These are phyloP conservation scores for Leptinotarsa juncta DNA, from an alignment of 2,888 invertebrate species.

Conservation along the genomic window DNA sequence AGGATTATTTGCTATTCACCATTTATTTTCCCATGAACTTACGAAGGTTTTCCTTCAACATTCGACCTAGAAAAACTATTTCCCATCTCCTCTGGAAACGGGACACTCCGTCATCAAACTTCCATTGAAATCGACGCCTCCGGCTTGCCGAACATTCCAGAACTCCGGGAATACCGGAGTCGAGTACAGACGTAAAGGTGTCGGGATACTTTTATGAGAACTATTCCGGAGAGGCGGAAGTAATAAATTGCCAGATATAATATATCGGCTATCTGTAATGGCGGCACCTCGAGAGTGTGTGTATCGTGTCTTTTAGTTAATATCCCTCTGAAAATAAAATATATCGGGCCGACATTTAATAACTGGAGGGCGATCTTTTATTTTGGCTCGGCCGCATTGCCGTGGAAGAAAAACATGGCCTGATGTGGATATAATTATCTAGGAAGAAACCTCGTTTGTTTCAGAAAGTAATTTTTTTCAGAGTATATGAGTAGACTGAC, in stretches of 20 bases:
- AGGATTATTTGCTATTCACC: no score
- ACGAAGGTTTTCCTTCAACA: no score
- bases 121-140: neutral
- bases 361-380: slow-evolving; percentile 40
- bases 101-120: neutral
- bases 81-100: neutral
- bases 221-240: slow-evolving; percentile 5
- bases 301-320: slow-evolving; percentile 53
- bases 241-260: slow-evolving; percentile 43
- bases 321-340: slow-evolving; percentile 49
- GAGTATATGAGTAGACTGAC: no score
- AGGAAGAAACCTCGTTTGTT: no score
- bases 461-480: no score
- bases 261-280: slow-evolving; percentile 50
- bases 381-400: slow-evolving; percentile 2
- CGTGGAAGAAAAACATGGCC: no score
- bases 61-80: no score
- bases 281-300: slow-evolving; percentile 47
- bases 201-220: slow-evolving; percentile 17
- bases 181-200: slow-evolving; percentile 12
- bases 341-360: slow-evolving; percentile 47
- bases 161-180: slow-evolving; percentile 11
- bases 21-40: no score
- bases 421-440: no score
- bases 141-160: slow-evolving; percentile 10